These are phyloP conservation scores for Piscicola geometra DNA, from an alignment of 2,888 invertebrate genomes.

Conservation along the genomic window DNA sequence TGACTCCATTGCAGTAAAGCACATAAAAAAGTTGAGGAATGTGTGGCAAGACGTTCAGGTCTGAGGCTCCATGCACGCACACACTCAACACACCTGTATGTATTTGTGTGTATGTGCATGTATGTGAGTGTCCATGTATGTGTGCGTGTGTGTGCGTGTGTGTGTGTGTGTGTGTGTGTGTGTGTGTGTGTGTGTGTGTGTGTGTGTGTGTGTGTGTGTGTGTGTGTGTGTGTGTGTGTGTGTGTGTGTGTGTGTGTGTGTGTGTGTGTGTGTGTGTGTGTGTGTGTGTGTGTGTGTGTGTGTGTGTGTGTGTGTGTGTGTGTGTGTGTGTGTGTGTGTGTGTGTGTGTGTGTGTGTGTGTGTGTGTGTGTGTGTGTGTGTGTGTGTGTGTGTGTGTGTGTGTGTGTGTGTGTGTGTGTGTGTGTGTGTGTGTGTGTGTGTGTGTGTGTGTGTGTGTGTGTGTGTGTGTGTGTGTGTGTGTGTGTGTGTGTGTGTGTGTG, in stretches of 20 bases:
- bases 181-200: slow-evolving; percentile 4
- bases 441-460: slow-evolving; percentile 12
- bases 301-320: slow-evolving; percentile 4
- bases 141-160: not conserved
- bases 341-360: slow-evolving; percentile 4
- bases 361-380: slow-evolving; percentile 4
- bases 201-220: slow-evolving; percentile 4
- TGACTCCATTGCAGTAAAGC: slow-evolving; percentile 60
- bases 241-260: slow-evolving; percentile 4
- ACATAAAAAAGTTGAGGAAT: slow-evolving; percentile 60
- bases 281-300: slow-evolving; percentile 4
- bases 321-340: slow-evolving; percentile 4
- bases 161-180: slow-evolving; percentile 4
- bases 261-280: slow-evolving; percentile 4
- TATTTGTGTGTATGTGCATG: not conserved
- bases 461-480: slow-evolving; percentile 13
- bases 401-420: slow-evolving; percentile 4
- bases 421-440: slow-evolving; percentile 4
- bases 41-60: slow-evolving; percentile 57
- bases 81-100: slow-evolving; percentile 56
- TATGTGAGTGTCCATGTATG: not conserved
- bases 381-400: slow-evolving; percentile 4
- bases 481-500: slow-evolving; percentile 22
- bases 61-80: slow-evolving; percentile 60
- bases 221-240: slow-evolving; percentile 4